These are phyloP conservation scores for Bactericera cockerelli DNA, from an alignment of 1,140 invertebrate genomes.

Conservation along the genomic window DNA sequence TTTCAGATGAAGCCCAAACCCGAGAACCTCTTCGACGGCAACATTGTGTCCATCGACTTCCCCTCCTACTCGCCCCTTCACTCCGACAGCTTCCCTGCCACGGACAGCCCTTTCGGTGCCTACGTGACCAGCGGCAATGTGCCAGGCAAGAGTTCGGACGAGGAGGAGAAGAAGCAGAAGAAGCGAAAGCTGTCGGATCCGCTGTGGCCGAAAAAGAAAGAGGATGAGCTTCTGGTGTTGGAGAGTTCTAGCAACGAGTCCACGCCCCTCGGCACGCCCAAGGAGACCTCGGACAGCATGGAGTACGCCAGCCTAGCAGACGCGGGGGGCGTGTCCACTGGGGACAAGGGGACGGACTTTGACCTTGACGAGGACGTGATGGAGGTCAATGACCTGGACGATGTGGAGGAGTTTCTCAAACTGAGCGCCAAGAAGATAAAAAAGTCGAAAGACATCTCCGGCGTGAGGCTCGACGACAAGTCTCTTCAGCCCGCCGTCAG, in stretches of 20 bases:
- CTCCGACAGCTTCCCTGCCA: not conserved
- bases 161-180: constrained; percentile 28
- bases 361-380: constrained; percentile 43
- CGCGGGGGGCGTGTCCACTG: constrained; percentile 32
- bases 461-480: constrained; percentile 27
- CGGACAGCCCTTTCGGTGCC: constrained; percentile 1
- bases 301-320: constrained; percentile 44
- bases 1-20: constrained; percentile 2
- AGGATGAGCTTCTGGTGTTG: constrained; percentile 26
- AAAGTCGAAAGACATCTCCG: constrained; percentile 34
- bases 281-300: constrained; percentile 28
- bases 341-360: constrained; percentile 36
- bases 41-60: constrained; percentile 2
- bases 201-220: constrained; percentile 36
- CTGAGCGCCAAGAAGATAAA: constrained; percentile 27
- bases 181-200: constrained; percentile 35
- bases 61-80: constrained; percentile 1
- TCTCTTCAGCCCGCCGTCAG: constrained; percentile 55
- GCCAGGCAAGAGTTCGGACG: not conserved
- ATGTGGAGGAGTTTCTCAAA: constrained; percentile 42
- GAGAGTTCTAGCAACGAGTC: constrained; percentile 51
- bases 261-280: constrained; percentile 39
- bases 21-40: constrained; percentile 1
- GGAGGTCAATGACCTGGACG: constrained; percentile 35
- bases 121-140: not conserved